These are phyloP conservation scores for Leptinotarsa texana DNA, from an alignment of 1,140 invertebrate species.

Conservation along the genomic window DNA sequence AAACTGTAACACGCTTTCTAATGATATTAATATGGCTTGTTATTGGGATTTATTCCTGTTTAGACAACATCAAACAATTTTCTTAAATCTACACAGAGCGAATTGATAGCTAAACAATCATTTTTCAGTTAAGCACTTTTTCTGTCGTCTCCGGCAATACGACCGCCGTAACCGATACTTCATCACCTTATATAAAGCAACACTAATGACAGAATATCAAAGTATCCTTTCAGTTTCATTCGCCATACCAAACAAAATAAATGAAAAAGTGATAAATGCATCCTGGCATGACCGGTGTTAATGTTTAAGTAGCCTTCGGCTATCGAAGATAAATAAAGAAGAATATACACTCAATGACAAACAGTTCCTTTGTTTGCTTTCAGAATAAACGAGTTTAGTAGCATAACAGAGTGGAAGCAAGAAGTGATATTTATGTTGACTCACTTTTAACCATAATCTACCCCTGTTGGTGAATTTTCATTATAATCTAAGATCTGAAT, in stretches of 20 bases:
- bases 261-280: slow-evolving; percentile 1
- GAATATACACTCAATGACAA: slow-evolving; percentile 1
- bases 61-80: too few species aligned
- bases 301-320: slow-evolving; percentile 1
- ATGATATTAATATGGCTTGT: too few species aligned
- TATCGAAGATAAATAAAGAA: slow-evolving; percentile 4
- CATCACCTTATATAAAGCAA: slow-evolving; percentile 6
- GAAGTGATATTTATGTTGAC: too few species aligned
- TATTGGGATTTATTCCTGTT: too few species aligned
- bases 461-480: too few species aligned
- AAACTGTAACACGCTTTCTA: too few species aligned
- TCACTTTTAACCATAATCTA: too few species aligned
- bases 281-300: not conserved
- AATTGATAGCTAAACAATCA: too few species aligned
- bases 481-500: too few species aligned
- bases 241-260: not conserved
- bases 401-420: too few species aligned
- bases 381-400: not conserved
- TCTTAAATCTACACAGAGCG: too few species aligned
- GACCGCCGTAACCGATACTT: not conserved
- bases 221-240: slow-evolving; percentile 1
- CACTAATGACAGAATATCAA: slow-evolving; percentile 1
- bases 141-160: not conserved
- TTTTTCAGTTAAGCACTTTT: too few species aligned
- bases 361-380: not conserved